Evolutionary conservation across 2,888 invertebrate genomes (phyloP).

Genomic region (Drosophila ustulata): DNA sequence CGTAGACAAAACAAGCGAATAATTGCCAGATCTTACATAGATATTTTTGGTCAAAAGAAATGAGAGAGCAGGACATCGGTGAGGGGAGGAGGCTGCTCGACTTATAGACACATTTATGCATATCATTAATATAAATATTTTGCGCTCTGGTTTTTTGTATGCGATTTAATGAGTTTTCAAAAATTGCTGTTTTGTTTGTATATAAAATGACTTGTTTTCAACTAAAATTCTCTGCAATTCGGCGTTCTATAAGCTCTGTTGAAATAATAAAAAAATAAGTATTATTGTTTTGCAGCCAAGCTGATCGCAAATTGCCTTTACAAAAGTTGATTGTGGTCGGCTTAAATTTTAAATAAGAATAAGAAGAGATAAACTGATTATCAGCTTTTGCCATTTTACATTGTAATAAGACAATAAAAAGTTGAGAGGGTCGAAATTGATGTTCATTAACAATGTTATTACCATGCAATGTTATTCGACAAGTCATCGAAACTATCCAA

Average conservation of each 20-base stretch:
- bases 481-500: too few species aligned
- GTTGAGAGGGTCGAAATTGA: too few species aligned
- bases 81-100: constrained; percentile 13
- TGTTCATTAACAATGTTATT: too few species aligned
- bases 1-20: constrained; percentile 37
- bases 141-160: constrained; percentile 58
- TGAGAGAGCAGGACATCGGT: not conserved
- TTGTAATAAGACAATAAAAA: too few species aligned
- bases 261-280: constrained; percentile 36
- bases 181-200: constrained; percentile 59
- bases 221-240: constrained; percentile 35
- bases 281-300: constrained; percentile 4
- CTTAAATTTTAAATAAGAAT: too few species aligned
- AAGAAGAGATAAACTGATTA: too few species aligned
- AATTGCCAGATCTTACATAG: constrained; percentile 42
- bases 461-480: too few species aligned
- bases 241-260: constrained; percentile 10
- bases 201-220: constrained; percentile 61
- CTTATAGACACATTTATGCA: constrained; percentile 60
- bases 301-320: not conserved
- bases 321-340: not conserved
- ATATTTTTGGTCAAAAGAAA: not conserved
- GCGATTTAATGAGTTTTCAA: constrained; percentile 67
- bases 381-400: too few species aligned
- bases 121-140: constrained; percentile 75